Percentiles rank a stretch among this genome's conserved stretches.
These are phyloP conservation scores for Pterocles burchelli DNA, from an alignment of 2,113 vertebrate species.

Conservation along the genomic window DNA sequence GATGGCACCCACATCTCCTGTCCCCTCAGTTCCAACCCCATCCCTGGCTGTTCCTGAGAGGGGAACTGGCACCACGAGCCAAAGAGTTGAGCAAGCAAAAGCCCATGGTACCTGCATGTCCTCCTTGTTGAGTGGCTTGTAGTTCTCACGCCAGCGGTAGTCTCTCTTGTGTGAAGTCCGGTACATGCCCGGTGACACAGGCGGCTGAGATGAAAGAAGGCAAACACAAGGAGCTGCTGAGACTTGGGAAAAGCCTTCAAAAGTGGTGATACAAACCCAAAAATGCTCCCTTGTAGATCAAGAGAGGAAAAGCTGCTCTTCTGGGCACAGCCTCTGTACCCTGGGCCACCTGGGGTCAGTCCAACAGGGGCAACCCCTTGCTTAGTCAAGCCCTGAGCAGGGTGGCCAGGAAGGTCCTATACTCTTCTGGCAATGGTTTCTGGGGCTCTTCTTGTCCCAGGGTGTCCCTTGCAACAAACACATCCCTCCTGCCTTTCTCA, in stretches of 20 bases:
- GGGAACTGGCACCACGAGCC: not conserved
- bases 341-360: not conserved
- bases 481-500: not conserved
- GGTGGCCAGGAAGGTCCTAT: not conserved
- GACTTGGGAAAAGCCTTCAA: not conserved
- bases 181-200: constrained; percentile 35
- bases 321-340: not conserved
- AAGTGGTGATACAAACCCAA: not conserved
- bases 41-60: accelerated
- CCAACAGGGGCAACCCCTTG: not conserved
- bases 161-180: constrained; percentile 32
- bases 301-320: not conserved
- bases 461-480: not conserved
- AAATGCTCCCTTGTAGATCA: not conserved
- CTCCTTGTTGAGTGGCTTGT: not conserved
- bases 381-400: accelerated
- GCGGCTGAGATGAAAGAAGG: constrained; percentile 1
- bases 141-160: not conserved
- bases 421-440: not conserved
- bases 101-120: not conserved
- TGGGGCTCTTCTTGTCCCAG: not conserved
- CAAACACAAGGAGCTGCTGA: not conserved
- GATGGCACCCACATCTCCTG: not conserved
- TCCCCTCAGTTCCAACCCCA: accelerated
- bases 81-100: not conserved